Evolutionary conservation across 2,113 vertebrate species (phyloP), one percentile per base, ranked within the genome.

Genomic region (Zosterops pallidus): DNA sequence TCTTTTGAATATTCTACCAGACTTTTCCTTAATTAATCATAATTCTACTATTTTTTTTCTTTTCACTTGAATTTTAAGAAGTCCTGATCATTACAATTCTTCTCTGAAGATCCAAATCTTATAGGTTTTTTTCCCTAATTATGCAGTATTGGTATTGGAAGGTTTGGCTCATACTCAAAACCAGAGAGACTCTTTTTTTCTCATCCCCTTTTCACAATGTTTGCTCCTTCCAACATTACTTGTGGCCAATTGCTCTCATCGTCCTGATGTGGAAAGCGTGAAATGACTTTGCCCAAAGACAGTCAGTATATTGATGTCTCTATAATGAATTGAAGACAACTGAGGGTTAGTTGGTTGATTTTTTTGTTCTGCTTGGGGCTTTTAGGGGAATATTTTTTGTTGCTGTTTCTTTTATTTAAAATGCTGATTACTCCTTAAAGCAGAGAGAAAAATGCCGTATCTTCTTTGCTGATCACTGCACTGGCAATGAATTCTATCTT

Each of bases 261-360:
- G 0, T 37, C 71, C 72, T 24, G 1, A 52, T 57, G n/a, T 72
- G 23, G 50, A 79, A 82, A 95, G 55, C 83, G 88, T 15, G 46
- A 91, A 93, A 47, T 31, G 6, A 56, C 74, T 95, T 96, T 95
- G 35, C 77, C 96, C 79, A 88, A 93, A 91, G 95, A 92, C 69
- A 86, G 65, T 83, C 72, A 74, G 50, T 83, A 91, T 78, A 82
- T 20, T 90, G 63, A 94, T 41, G 53, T 67, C 53, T 93, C 74
- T 78, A 1, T 94, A 89, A 90, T 7, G 14, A 91, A 65, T 50
- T 87, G 76, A 55, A 53, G 13, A 53, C 67, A 90, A 33, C 42
- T 53, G 47, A 75, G 90, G 53, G 37, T 64, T 81, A 24, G 46
- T n/a, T 80, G 21, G 37, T 77, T 91, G 64, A n/a, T 62, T 77